These are phyloP conservation scores for Erythrolamprus reginae DNA, from an alignment of 2,113 vertebrate species.

Conservation along the genomic window DNA sequence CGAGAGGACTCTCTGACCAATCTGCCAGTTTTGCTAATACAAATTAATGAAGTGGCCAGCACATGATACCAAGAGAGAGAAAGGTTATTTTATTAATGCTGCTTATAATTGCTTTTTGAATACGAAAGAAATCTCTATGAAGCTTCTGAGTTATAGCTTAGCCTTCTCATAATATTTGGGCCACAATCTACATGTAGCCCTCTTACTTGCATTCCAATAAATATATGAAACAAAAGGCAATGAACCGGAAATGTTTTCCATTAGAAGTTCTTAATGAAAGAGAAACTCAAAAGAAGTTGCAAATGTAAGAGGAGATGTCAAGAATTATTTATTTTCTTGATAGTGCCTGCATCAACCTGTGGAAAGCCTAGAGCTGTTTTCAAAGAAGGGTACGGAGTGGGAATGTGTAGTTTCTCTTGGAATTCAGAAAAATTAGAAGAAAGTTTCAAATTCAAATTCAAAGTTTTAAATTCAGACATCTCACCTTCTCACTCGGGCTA, in stretches of 20 bases:
- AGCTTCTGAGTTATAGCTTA: neutral
- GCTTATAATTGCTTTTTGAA: neutral
- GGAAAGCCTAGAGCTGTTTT: constrained; percentile 20
- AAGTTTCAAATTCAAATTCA: constrained; percentile 44
- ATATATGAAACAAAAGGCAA: neutral
- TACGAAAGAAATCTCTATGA: neutral
- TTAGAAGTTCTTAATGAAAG: neutral
- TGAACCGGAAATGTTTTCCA: neutral
- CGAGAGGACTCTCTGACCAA: neutral
- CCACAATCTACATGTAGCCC: neutral
- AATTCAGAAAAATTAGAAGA: constrained; percentile 44
- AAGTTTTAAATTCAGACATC: constrained; percentile 37
- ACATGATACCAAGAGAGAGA: neutral
- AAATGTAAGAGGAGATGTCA: neutral
- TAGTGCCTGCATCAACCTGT: constrained; percentile 35
- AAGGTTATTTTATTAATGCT: neutral
- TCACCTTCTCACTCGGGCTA: constrained; percentile 25
- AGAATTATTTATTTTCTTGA: neutral
- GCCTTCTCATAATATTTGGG: neutral
- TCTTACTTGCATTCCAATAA: neutral
- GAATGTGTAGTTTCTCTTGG: constrained; percentile 13
- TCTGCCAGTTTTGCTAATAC: neutral
- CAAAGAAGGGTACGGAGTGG: constrained; percentile 14
- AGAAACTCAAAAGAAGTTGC: constrained; percentile 15
- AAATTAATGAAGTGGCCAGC: neutral